Conservation (phyloP, 1,140 invertebrate genomes). For the Augochlora pura region DNA sequence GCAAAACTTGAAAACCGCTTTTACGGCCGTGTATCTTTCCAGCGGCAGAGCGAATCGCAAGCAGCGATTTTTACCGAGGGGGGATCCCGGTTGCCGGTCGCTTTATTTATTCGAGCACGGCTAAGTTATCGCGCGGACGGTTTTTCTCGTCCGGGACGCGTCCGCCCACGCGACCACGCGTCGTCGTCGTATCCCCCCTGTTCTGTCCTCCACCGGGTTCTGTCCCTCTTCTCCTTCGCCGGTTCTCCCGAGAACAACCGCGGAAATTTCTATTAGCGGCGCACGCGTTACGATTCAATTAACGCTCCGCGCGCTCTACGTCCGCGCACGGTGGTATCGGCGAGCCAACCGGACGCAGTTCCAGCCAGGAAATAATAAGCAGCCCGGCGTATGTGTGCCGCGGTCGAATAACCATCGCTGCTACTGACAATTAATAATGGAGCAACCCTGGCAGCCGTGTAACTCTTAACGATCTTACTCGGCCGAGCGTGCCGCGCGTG, state of each 20-base stretch:
- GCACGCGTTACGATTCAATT: neutral
- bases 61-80: neutral
- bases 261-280: neutral
- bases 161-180: too few species aligned
- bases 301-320: neutral
- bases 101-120: neutral
- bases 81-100: neutral
- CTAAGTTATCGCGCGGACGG: neutral
- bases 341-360: neutral
- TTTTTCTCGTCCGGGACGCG: too few species aligned
- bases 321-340: too few species aligned
- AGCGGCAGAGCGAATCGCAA: too few species aligned
- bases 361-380: slow-evolving; percentile 1
- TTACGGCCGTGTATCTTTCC: neutral
- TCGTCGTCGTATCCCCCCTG: too few species aligned
- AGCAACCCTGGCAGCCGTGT: neutral
- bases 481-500: too few species aligned
- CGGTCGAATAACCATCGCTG: neutral
- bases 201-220: too few species aligned
- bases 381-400: neutral
- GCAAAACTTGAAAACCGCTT: neutral
- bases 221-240: too few species aligned
- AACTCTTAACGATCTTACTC: too few species aligned
- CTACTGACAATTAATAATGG: slow-evolving; percentile 14
- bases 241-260: too few species aligned